These are phyloP conservation scores for Amphiura filiformis DNA, from an alignment of 35 echinoderm and acorn worm species.

Conservation along the genomic window DNA sequence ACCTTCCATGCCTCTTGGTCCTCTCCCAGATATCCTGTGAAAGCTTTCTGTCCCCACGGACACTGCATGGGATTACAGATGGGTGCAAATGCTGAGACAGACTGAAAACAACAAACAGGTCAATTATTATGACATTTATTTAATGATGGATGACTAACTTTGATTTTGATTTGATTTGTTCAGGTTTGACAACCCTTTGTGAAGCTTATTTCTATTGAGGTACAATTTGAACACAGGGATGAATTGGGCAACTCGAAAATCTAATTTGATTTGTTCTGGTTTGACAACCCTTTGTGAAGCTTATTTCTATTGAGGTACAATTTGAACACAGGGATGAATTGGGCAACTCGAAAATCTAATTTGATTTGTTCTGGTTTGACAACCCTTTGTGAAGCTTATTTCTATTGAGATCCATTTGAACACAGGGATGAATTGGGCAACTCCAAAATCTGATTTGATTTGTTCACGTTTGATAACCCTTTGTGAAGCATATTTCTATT, in stretches of 20 bases:
- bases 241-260: not conserved
- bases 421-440: not conserved
- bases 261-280: not conserved
- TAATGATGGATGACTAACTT: no score
- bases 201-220: no score
- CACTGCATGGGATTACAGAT: conserved; percentile 95
- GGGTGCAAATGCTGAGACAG: conserved; percentile 91
- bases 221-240: no score
- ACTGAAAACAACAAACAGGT: conserved; percentile 55
- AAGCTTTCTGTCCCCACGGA: conserved; percentile 95
- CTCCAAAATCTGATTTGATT: not conserved
- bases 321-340: no score
- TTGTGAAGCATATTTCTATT: no score
- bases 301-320: no score
- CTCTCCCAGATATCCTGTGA: conserved; percentile 82
- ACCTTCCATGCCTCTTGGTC: conserved; percentile 91
- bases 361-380: no score
- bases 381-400: no score
- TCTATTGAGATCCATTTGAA: no score
- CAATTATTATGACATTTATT: not conserved
- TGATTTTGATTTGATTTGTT: no score
- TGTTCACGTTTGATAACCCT: not conserved
- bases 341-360: no score
- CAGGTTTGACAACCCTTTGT: no score
- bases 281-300: not conserved